Percentiles rank a stretch among this genome's conserved stretches.
Evolutionary conservation across 2,113 vertebrate species (phyloP).

Genomic region (Psettodes erumei): DNA sequence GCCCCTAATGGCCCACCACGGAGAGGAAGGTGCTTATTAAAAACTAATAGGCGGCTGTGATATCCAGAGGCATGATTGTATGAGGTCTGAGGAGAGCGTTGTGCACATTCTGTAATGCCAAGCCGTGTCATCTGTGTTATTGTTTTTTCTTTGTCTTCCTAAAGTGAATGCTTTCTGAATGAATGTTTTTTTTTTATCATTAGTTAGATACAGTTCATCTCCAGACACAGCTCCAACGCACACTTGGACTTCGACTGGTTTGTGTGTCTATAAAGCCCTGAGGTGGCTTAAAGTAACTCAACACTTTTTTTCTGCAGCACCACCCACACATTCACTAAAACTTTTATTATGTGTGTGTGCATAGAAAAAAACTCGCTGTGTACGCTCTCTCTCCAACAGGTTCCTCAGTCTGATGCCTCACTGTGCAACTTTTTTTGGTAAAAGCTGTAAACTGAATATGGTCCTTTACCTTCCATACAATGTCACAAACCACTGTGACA

Average conservation of each 20-base stretch:
- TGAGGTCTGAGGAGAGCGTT: slow-evolving; percentile 44
- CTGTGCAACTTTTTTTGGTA: no score
- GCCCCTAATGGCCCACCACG: slow-evolving; percentile 51
- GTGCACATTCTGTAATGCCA: slow-evolving; percentile 20
- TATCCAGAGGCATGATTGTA: slow-evolving; percentile 48
- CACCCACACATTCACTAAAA: slow-evolving; percentile 6
- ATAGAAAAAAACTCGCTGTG: no score
- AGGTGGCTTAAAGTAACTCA: background rate
- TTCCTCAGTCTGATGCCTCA: background rate
- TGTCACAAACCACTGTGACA: no score
- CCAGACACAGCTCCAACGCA: background rate
- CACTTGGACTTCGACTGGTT: background rate
- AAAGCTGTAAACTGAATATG: background rate
- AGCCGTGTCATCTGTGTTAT: slow-evolving; percentile 20
- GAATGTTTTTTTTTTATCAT: background rate
- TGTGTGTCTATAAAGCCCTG: background rate
- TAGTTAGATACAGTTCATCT: background rate
- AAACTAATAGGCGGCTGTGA: slow-evolving; percentile 50
- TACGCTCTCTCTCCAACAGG: background rate
- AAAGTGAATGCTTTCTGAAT: background rate
- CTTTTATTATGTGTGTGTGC: background rate
- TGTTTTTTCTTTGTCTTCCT: slow-evolving; percentile 10
- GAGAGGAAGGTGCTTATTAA: slow-evolving; percentile 62
- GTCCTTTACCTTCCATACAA: no score
- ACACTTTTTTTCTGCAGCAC: background rate